Base-by-base conservation (phyloP, 2,113 vertebrate species). In the Gallinago undulata region DNA sequence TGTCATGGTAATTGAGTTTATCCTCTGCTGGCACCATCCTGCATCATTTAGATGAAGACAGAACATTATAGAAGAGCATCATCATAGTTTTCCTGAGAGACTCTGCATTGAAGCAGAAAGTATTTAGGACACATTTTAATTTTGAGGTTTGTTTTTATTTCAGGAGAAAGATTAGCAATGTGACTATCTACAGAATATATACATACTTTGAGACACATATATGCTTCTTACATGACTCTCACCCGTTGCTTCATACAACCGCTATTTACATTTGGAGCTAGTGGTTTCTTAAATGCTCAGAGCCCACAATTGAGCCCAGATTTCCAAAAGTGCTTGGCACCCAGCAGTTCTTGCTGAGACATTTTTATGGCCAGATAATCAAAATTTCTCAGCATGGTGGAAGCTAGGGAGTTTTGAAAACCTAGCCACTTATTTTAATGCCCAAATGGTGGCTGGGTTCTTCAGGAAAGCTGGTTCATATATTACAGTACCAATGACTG, bases 281-380 rank as follows among this genome's bases (percentile, higher is more conserved):
- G 92, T 86, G 84, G 90, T 95, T 96, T 96, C 83, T 89, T 85
- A 96, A 96, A 90, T 62, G 73, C 90, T 96, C 48, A 33, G 92
- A 96, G 88, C 64, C 83, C 94, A 96, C 90, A 97, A 95, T 96
- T 96, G 96, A 96, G 94, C 96, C 96, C 96, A 96, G 96, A 96
- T 96, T 96, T 95, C 82, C 83, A 96, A 93, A 96, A 92, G 96
- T 97, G 96, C 96, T 97, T 92, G 93, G 96, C 88, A 96, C 96
- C 96, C 96, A 97, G 94, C 96, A 92, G 88, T 94, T 96, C 88
- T 96, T 76, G 68, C 85, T 72, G 96, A 96, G 96, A 97, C 96
- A 72, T 96, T 97, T 97, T 97, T 97, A 97, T 95, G 93, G 94
- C 85, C 90, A 97, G 83, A 96, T 95, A 97, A 96, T 97, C 94